A percentile compares a stretch with the other conserved stretches of the same genome.
Evolutionary conservation across 2,113 vertebrate genomes (phyloP).

Genomic region (Gnathonemus echidnorhynchus): DNA sequence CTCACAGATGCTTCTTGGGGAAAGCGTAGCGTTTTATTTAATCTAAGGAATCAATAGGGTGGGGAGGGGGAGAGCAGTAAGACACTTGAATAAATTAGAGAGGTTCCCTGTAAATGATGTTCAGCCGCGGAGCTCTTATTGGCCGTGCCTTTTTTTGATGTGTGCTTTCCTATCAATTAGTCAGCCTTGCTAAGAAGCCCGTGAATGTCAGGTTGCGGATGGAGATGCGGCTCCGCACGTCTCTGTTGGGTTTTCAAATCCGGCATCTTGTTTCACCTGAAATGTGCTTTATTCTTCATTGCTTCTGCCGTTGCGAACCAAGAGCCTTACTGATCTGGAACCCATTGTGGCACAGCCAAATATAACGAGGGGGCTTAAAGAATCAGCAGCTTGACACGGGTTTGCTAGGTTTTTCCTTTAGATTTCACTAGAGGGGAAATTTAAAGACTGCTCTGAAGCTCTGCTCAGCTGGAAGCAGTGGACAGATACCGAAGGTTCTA

Average conservation of each 20-base stretch:
- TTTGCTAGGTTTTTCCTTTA: background rate
- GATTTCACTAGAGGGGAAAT: background rate
- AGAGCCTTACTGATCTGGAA: background rate
- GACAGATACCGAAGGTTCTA: background rate
- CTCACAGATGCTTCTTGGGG: background rate
- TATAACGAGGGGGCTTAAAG: background rate
- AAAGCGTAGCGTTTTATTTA: background rate
- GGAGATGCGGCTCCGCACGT: background rate
- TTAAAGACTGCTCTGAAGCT: background rate
- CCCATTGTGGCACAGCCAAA: background rate
- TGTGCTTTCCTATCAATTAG: conserved; percentile 1
- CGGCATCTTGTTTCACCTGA: background rate
- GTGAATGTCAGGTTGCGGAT: background rate
- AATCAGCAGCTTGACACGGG: background rate
- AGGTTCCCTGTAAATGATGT: background rate
- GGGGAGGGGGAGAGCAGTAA: background rate
- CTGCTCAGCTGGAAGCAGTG: background rate
- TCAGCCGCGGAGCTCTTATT: background rate
- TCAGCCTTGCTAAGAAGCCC: background rate
- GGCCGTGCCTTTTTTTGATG: background rate
- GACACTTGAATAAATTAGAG: background rate
- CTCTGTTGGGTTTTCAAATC: background rate
- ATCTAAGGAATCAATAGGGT: background rate
- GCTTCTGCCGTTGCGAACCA: background rate
- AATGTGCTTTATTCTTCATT: background rate